Percentiles rank a stretch among this genome's conserved stretches.
phyloP scores from a whole-genome alignment of 2,113 vertebrate genomes.

The Catharus fuscescens region DNA sequence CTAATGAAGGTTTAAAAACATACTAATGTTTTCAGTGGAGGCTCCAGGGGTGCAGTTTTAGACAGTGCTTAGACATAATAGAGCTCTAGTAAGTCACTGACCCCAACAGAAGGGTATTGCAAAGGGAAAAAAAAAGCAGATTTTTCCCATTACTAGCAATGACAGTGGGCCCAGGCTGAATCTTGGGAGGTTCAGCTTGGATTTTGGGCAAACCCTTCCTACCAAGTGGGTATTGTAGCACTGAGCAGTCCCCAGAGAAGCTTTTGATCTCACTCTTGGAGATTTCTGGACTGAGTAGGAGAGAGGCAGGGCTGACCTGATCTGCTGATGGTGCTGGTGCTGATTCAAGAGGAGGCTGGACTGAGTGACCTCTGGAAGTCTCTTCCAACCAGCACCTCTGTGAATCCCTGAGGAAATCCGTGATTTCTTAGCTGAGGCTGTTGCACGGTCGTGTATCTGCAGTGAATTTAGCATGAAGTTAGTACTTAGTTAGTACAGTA shows the following conservation, averaged over 20 bases:
- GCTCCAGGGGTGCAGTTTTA: no score
- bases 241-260: background rate
- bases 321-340: background rate
- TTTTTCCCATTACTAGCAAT: background rate
- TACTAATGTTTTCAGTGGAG: no score
- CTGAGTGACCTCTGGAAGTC: background rate
- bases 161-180: background rate
- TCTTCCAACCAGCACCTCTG: background rate
- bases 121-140: rapidly evolving
- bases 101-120: background rate
- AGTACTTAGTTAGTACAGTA: background rate
- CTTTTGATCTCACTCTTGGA: background rate
- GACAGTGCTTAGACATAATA: no score
- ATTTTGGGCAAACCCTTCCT: background rate
- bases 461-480: background rate
- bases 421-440: rapidly evolving
- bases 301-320: background rate
- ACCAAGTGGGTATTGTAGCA: background rate
- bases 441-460: rapidly evolving
- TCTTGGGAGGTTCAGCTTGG: background rate
- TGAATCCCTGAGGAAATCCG: background rate
- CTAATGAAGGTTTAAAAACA: no score
- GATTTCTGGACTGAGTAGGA: background rate
- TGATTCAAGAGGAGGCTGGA: background rate
- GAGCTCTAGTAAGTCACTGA: no score